phyloP scores from a whole-genome alignment of 2,888 invertebrate species.

The Drosophila vallismaia region DNA sequence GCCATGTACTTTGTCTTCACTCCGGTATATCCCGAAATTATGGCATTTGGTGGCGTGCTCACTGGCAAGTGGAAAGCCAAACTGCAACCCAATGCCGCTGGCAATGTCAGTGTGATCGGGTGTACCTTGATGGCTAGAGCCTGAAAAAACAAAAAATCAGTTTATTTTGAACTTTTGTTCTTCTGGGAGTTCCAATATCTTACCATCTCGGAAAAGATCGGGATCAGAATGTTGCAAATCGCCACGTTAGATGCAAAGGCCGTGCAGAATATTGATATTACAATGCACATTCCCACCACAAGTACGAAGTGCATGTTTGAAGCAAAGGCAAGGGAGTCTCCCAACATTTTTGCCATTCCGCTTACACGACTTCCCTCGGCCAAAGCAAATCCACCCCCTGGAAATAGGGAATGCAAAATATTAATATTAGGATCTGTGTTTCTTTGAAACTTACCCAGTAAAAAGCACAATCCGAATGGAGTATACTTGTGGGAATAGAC shows the following conservation, averaged over 20 bases:
- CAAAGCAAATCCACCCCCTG: conserved; percentile 94
- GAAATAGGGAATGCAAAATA: neutral
- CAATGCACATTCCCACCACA: conserved; percentile 88
- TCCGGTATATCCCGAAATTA: conserved; percentile 91
- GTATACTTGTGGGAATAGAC: conserved; percentile 90
- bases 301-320: conserved; percentile 85
- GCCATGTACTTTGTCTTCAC: conserved; percentile 91
- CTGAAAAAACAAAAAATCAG: conserved; percentile 82
- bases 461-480: conserved; percentile 93
- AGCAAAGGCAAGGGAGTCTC: conserved; percentile 87
- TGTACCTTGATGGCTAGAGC: conserved; percentile 89
- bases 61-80: conserved; percentile 96
- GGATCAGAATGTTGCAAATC: conserved; percentile 92
- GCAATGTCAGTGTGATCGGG: conserved; percentile 94
- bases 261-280: conserved; percentile 89
- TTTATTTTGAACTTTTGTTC: neutral
- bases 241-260: conserved; percentile 92
- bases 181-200: neutral
- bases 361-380: conserved; percentile 92
- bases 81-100: conserved; percentile 92
- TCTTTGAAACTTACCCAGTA: conserved; percentile 86
- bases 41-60: conserved; percentile 97
- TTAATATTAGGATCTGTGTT: too few species aligned
- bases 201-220: conserved; percentile 90
- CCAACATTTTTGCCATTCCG: conserved; percentile 90